A percentile compares a stretch with the other conserved stretches of the same genome.
Conservation (phyloP, 2,888 invertebrate species). For the Lissonota sp. region DNA sequence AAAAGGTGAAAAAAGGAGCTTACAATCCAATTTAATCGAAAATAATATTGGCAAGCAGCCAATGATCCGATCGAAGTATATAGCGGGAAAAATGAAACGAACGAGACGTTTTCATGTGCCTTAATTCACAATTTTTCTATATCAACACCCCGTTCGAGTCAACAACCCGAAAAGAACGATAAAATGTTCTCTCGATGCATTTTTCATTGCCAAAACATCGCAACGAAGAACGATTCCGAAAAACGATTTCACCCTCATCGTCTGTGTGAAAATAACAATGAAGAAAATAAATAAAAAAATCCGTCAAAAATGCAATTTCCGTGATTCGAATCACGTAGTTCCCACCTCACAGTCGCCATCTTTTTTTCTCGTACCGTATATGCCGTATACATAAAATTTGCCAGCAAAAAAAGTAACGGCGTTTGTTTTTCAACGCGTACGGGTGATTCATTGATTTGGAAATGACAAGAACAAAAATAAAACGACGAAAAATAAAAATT, state of each 20-base stretch:
- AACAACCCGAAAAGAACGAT: slow-evolving; percentile 13
- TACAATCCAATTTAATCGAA: slow-evolving; percentile 43
- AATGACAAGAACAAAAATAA: slow-evolving; percentile 23
- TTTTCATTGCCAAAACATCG: not conserved
- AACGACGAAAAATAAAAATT: slow-evolving; percentile 13
- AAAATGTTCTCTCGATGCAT: not conserved
- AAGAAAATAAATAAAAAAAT: slow-evolving; percentile 9
- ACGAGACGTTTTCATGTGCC: not conserved
- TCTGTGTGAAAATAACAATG: not conserved
- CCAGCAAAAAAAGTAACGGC: too few species aligned
- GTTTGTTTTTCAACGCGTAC: not conserved
- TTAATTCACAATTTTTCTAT: slow-evolving; percentile 18
- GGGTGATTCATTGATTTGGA: slow-evolving; percentile 52
- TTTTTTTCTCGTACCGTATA: slow-evolving; percentile 12
- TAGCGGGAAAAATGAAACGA: not conserved
- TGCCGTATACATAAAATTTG: too few species aligned
- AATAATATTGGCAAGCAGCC: slow-evolving; percentile 61
- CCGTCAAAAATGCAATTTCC: slow-evolving; percentile 10
- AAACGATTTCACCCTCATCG: not conserved
- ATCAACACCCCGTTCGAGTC: slow-evolving; percentile 12
- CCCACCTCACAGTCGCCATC: slow-evolving; percentile 17
- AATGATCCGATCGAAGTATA: slow-evolving; percentile 7
- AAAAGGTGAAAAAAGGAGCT: not conserved
- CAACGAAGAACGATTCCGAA: not conserved
- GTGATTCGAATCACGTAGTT: slow-evolving; percentile 49